Conservation (phyloP, 2,797 vertebrate species). For the Lateolabrax maculatus region DNA sequence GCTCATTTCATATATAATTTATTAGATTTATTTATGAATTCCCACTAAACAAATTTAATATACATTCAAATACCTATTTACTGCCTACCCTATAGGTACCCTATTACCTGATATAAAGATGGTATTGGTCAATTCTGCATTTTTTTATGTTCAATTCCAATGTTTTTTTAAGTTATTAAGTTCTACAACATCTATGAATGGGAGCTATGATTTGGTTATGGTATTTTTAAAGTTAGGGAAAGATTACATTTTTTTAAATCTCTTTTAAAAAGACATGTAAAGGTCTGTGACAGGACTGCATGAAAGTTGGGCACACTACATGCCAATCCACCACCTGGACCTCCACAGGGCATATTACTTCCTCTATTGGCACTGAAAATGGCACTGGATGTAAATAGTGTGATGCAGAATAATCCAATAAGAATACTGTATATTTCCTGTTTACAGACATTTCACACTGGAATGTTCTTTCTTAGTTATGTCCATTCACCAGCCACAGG, state of each 20-base stretch:
- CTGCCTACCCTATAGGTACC: too few species aligned
- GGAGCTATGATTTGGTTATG: not conserved
- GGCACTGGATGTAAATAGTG: not conserved
- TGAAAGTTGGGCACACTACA: not conserved
- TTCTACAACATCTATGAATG: not conserved
- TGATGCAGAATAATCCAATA: conserved; percentile 1
- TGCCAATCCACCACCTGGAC: not conserved
- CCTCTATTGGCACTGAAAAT: not conserved
- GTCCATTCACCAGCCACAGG: not conserved
- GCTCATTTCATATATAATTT: not conserved
- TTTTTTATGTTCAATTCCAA: not conserved
- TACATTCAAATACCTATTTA: not conserved
- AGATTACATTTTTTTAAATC: not conserved
- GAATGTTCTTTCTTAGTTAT: not conserved
- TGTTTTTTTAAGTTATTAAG: not conserved
- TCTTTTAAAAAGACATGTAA: not conserved
- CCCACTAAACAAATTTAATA: not conserved
- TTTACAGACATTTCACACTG: not conserved
- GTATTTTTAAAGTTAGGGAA: not conserved
- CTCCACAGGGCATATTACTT: not conserved
- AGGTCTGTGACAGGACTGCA: not conserved
- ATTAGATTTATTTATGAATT: not conserved
- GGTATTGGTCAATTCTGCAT: not conserved
- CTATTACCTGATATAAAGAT: not conserved
- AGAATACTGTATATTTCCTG: not conserved